phyloP scores from a whole-genome alignment of 2,888 invertebrate species.

The Chelonus formosanus region DNA sequence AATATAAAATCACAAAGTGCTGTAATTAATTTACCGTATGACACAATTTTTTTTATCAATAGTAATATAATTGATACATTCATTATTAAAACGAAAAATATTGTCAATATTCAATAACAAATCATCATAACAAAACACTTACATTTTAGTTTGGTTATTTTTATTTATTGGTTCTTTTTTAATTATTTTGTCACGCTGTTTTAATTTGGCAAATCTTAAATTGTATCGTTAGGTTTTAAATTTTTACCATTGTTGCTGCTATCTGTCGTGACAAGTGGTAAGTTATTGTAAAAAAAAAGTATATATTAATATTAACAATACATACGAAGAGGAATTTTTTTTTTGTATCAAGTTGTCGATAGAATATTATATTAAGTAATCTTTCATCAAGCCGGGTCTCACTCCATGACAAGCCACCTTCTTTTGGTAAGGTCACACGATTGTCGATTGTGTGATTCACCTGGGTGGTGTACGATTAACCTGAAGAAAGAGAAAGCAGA shows the following conservation, averaged over 20 bases:
- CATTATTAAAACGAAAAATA: slow-evolving; percentile 3
- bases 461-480: slow-evolving; percentile 39
- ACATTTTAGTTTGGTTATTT: not conserved
- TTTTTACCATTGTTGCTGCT: too few species aligned
- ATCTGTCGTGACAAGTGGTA: too few species aligned
- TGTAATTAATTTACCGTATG: too few species aligned
- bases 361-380: not conserved
- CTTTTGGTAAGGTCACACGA: slow-evolving; percentile 52
- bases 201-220: too few species aligned
- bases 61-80: not conserved
- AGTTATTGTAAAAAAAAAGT: too few species aligned
- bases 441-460: slow-evolving; percentile 47
- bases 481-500: slow-evolving; percentile 15
- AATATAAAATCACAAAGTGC: not conserved
- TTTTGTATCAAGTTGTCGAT: not conserved
- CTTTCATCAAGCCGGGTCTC: slow-evolving; percentile 50
- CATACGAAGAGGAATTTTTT: too few species aligned
- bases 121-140: slow-evolving; percentile 1
- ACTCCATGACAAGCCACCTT: slow-evolving; percentile 57
- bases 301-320: too few species aligned
- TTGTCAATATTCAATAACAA: not conserved
- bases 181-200: too few species aligned
- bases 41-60: too few species aligned
- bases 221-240: too few species aligned
- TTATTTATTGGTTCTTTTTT: too few species aligned